Base-by-base conservation (phyloP, 37 sponge, comb jelly and placozoan species). In the Crambe crambe region DNA sequence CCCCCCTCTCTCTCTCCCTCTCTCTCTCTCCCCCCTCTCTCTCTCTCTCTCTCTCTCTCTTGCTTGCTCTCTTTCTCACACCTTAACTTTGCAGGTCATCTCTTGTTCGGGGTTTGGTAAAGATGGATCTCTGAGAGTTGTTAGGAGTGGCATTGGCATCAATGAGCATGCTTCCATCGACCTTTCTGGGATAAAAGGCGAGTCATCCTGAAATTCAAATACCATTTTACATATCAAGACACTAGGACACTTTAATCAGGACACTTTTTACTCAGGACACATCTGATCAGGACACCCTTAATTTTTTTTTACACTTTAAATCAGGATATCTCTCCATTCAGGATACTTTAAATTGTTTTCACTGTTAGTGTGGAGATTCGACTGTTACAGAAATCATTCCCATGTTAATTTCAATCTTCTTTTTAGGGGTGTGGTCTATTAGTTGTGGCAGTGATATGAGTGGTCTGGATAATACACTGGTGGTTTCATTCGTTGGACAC, bases 101-200 rank as follows among this genome's bases (percentile, higher is more conserved):
- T 88, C 95, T 22, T 97, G 98, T 61, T 92, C 93, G 58, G 98
- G 98, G 0, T 75, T 42, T 65, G 83, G 86, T 39, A 89, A 80
- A 58, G 89, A 89, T 59, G 98, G 95, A 0, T 89, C 95, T 37
- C 82, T 97, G 34, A 76, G 95, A 37, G 68, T 97, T 12, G 68
- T 97, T 25, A 72, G 90, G 18, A 95, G 87, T 88, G 98, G 98
- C 3, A 90, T 97, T 40, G 98, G 98, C 9, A 94, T 97, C 60
- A 90, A 94, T 58, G 93, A 94, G 61, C 58, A 68, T 18, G 95
- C 95, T 18, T 85, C 91, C 51, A 86, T 90, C 1, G 98, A 97
- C 56, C 81, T 92, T 23, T 51, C 72, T 29, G 92, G 94, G 17
- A 81, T 93, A 20, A 87, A 83, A 67, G 87, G 92, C 83, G 10